Evolutionary conservation across 1,140 invertebrate genomes (phyloP), one percentile per base, ranked within the genome.

Genomic region (Apis dorsata): DNA sequence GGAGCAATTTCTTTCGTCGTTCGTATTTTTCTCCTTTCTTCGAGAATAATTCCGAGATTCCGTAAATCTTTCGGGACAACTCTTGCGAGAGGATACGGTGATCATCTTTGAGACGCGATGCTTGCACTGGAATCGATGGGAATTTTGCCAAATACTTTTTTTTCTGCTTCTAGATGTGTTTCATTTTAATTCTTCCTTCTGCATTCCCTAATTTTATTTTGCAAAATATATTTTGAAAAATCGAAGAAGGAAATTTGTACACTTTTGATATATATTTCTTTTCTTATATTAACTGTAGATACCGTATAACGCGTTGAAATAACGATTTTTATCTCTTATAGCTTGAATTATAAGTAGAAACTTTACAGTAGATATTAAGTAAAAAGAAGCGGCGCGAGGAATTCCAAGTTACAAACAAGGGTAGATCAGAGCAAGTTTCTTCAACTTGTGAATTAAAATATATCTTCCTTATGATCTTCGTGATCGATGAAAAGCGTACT

Each of bases 371-470:
- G 15, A 19, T 17, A 17, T 53, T 55, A 44, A 51, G n/a, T 8
- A 34, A 69, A 69, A 60, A 60, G 59, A 60, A 60, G 21, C 10
- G 59, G 12, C 4, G 10, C 21, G n/a, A 71, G 53, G 53, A 68
- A 19, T 44, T 44, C 44, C 8, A 72, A 57, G 9, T 57, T 44
- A 44, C 34, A 15, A 55, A 55, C 53, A 55, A 55, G 53, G 15
- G 53, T 13, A 15, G 15, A 28, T 34, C 71, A 49, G n/a, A 24
- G n/a, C 59, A 77, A 87, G 80, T 86, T 79, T 53, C 53, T 55
- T 44, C 17, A 21, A 28, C 66, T 53, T 44, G 21, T 19, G 79
- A 75, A 59, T 70, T 24, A 81, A 81, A 85, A 74, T 59, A 60
- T 49, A 34, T 74, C 63, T 63, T 51, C 62, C 11, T 63, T 72